A percentile compares a stretch with the other conserved stretches of the same genome.
These are phyloP conservation scores for Xyrauchen texanus DNA, from an alignment of 2,113 vertebrate species.

Conservation along the genomic window DNA sequence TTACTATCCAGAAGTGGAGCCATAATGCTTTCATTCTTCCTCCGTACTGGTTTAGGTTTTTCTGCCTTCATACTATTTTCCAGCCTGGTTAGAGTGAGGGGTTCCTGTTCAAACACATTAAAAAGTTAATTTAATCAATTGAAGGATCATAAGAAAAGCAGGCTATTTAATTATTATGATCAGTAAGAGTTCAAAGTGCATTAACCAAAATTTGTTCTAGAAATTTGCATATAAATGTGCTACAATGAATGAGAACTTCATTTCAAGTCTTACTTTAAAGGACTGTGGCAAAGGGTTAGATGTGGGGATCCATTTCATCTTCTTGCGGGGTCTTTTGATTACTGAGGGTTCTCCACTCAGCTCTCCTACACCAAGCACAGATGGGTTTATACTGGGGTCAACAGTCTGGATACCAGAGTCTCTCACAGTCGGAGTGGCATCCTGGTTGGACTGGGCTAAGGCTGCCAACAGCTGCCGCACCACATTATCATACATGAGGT, in stretches of 20 bases:
- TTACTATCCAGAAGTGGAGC: conserved; percentile 90
- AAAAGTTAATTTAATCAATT: background rate
- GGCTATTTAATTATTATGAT: background rate
- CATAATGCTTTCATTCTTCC: conserved; percentile 85
- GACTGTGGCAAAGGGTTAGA: conserved; percentile 93
- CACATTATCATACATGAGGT: conserved; percentile 99
- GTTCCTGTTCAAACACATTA: conserved; percentile 75
- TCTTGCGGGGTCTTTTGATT: conserved; percentile 92
- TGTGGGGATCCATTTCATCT: conserved; percentile 95
- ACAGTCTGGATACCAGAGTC: conserved; percentile 90
- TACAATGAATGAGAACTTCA: too few species aligned
- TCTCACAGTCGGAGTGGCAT: conserved; percentile 90
- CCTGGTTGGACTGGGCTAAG: conserved; percentile 94
- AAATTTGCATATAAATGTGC: too few species aligned
- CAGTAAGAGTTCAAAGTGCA: too few species aligned
- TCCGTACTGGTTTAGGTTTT: conserved; percentile 87
- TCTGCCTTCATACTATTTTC: conserved; percentile 89
- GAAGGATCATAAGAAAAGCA: background rate
- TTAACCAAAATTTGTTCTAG: too few species aligned
- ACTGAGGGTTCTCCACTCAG: conserved; percentile 84
- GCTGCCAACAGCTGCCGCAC: conserved; percentile 94
- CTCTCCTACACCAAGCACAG: conserved; percentile 82
- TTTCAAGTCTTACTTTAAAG: conserved; percentile 79
- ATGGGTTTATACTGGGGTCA: conserved; percentile 87
- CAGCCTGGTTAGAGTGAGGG: conserved; percentile 83